Conservation (phyloP, 2,888 invertebrate species). For the Lymantria monacha region DNA sequence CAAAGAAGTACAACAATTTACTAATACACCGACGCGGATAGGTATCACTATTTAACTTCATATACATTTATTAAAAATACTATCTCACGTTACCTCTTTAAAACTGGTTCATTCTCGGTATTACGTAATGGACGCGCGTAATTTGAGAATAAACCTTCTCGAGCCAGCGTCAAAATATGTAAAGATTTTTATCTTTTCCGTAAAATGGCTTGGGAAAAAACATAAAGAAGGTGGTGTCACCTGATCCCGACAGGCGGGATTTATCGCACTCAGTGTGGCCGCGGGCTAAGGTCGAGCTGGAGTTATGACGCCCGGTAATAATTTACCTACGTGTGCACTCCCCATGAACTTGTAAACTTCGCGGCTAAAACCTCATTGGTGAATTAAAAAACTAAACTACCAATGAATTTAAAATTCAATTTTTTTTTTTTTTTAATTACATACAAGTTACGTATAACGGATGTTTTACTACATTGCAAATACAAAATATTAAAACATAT, state of each 20-base stretch:
- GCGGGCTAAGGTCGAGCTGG: conserved; percentile 72
- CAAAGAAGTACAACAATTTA: conserved; percentile 14
- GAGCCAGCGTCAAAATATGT: conserved; percentile 82
- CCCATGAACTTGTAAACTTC: conserved; percentile 20
- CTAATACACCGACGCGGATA: conserved; percentile 21
- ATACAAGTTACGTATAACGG: background rate
- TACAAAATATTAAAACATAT: background rate
- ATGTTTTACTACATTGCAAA: background rate
- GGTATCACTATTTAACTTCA: conserved; percentile 17
- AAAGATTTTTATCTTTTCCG: conserved; percentile 82
- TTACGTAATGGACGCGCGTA: conserved; percentile 76
- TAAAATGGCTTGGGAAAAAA: conserved; percentile 83
- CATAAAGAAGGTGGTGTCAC: conserved; percentile 83
- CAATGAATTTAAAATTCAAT: background rate
- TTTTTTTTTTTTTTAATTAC: background rate
- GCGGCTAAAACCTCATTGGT: background rate
- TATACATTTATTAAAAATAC: conserved; percentile 17
- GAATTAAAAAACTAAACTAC: background rate
- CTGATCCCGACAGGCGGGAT: conserved; percentile 78
- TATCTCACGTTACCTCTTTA: conserved; percentile 45
- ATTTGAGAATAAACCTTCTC: conserved; percentile 77
- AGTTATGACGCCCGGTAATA: conserved; percentile 76
- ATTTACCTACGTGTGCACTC: conserved; percentile 60
- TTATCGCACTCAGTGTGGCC: conserved; percentile 76
- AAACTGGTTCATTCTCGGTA: conserved; percentile 69